These are phyloP conservation scores for Hippocampus abdominalis DNA, from an alignment of 2,113 vertebrate genomes.

Conservation along the genomic window DNA sequence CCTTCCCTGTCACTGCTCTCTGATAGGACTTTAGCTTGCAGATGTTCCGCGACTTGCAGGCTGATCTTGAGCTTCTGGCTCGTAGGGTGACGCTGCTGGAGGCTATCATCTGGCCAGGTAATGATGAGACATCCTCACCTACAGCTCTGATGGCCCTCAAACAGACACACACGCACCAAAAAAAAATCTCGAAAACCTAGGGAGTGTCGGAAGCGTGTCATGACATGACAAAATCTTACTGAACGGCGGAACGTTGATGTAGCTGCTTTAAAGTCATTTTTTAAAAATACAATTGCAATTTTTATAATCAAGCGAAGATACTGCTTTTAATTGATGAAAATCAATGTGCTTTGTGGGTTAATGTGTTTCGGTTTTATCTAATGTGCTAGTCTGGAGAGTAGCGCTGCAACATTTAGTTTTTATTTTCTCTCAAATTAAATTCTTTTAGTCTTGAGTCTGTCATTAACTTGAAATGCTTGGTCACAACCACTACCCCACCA, in stretches of 20 bases:
- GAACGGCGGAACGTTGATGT: constrained; percentile 27
- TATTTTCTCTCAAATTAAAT: neutral
- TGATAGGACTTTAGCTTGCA: constrained; percentile 97
- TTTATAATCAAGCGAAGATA: constrained; percentile 8
- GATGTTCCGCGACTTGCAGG: constrained; percentile 93
- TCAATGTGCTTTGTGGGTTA: neutral
- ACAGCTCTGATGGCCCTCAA: constrained; percentile 32
- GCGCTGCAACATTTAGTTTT: constrained; percentile 6
- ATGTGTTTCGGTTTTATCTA: constrained; percentile 8
- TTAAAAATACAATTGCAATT: constrained; percentile 20
- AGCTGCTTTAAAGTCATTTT: constrained; percentile 6
- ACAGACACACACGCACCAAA: constrained; percentile 4
- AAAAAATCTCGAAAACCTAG: constrained; percentile 18
- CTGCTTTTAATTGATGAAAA: neutral
- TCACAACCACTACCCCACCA: neutral
- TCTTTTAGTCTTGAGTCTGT: neutral
- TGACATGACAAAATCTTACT: constrained; percentile 13
- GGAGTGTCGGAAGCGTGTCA: constrained; percentile 5
- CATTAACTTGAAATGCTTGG: neutral
- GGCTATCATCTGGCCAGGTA: constrained; percentile 99
- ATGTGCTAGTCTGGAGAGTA: constrained; percentile 5
- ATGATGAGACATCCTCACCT: constrained; percentile 61
- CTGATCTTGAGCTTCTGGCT: constrained; percentile 97
- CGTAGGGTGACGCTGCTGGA: constrained; percentile 98
- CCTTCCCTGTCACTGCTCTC: constrained; percentile 81